A percentile compares a stretch with the other conserved stretches of the same genome.
Evolutionary conservation across 1,140 invertebrate species (phyloP).

Genomic region (Potamilus streckersoni): DNA sequence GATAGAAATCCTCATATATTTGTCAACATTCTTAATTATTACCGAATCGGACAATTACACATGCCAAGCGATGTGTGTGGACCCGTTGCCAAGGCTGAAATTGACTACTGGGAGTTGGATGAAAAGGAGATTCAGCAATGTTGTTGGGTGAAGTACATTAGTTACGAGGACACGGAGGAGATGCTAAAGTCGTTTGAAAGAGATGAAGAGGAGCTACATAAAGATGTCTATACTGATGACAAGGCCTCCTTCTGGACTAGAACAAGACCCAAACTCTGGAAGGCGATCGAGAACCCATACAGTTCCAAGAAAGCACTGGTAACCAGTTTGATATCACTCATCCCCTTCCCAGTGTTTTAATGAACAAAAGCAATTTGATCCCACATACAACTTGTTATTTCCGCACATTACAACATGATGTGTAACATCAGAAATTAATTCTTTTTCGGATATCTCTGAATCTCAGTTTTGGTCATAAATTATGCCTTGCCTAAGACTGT

Average conservation of each 20-base stretch:
- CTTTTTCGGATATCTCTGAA: too few species aligned
- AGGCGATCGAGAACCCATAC: constrained; percentile 30
- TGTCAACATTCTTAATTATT: constrained; percentile 97
- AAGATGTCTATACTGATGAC: constrained; percentile 40
- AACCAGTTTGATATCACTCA: background rate
- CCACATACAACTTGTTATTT: too few species aligned
- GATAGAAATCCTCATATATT: constrained; percentile 99
- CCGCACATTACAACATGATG: too few species aligned
- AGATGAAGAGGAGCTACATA: constrained; percentile 23
- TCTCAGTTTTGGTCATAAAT: too few species aligned
- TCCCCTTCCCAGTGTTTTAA: too few species aligned
- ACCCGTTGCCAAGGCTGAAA: constrained; percentile 96
- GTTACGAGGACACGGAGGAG: constrained; percentile 34
- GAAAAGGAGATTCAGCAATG: constrained; percentile 43
- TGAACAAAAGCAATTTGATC: too few species aligned
- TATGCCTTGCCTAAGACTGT: too few species aligned
- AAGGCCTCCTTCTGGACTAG: constrained; percentile 45
- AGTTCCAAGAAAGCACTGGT: constrained; percentile 27
- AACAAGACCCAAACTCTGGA: constrained; percentile 41
- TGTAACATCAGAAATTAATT: too few species aligned
- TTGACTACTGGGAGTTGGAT: constrained; percentile 82
- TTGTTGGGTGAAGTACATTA: constrained; percentile 39
- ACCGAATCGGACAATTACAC: constrained; percentile 97
- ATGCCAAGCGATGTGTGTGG: constrained; percentile 98
- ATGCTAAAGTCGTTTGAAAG: constrained; percentile 35